These are phyloP conservation scores for Ramphastos sulfuratus DNA, from an alignment of 2,113 vertebrate genomes.

Conservation along the genomic window DNA sequence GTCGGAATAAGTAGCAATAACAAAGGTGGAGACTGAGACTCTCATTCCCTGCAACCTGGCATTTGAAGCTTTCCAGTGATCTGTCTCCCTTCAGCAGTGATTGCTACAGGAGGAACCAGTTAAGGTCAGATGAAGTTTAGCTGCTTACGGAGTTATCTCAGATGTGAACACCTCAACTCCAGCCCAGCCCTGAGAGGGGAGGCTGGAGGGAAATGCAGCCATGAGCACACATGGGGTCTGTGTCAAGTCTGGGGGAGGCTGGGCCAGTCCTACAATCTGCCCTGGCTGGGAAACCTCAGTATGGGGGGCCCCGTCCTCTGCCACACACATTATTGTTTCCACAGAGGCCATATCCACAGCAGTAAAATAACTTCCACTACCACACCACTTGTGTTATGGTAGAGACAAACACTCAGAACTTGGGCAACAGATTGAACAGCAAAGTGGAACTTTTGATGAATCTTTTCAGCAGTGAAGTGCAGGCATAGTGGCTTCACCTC, in stretches of 20 bases:
- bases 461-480: background rate
- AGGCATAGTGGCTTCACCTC: background rate
- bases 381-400: background rate
- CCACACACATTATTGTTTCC: background rate
- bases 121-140: background rate
- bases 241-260: background rate
- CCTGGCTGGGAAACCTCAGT: background rate
- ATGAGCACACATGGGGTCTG: accelerated
- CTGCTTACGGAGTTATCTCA: background rate
- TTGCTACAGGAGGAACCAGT: background rate
- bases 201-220: background rate
- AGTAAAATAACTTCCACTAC: background rate
- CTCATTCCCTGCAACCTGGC: background rate
- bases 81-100: background rate
- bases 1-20: background rate
- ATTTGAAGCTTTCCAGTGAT: background rate
- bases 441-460: background rate
- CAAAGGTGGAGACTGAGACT: background rate
- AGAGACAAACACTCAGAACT: background rate
- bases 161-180: background rate
- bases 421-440: accelerated
- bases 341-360: background rate
- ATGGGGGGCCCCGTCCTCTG: background rate
- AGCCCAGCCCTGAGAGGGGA: background rate
- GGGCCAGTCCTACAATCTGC: background rate